Evolutionary conservation across 2,888 invertebrate species (phyloP), one percentile per base, ranked within the genome.

Genomic region (Cantharis flavilabris): DNA sequence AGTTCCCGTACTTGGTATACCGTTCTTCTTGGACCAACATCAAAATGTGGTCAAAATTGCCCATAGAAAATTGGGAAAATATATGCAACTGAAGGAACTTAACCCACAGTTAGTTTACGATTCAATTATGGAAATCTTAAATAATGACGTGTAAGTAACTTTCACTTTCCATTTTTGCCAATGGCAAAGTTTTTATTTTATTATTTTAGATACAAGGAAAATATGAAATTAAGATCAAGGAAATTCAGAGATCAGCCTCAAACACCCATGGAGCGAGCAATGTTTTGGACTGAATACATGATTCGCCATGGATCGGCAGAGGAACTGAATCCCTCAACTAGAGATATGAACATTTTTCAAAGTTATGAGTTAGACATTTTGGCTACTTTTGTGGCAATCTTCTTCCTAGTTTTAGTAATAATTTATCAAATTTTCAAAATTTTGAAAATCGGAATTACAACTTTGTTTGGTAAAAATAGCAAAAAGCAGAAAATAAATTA

Each of bases 61-160:
- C 13, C 9, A 14, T 13, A 80, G 81, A 20, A 86, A 85, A 28
- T 76, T 83, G 33, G 85, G 83, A 9, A 62, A 80, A n/a, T 79
- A 30, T 10, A 63, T 85, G 16, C 79, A 83, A 73, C 81, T 82
- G 16, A 10, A 71, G 5, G 80, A 80, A 7, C 33, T 85, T 14
- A 84, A 80, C 4, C 74, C 76, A 30, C 80, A 82, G 3, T 33
- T 69, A n/a, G 65, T 86, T 0, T 74, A 76, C 9, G 72, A 79
- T 11, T 77, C 83, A 0, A 80, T 86, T 5, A 70, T 18, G 9
- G 79, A 81, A 78, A 79, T 86, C 18, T 65, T 85, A 7, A 70
- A 72, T 11, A 81, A 85, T 73, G 78, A 80, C 3, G 77, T 71
- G 86, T 84, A 76, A 79, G 20, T 20, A n/a, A n/a, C n/a, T n/a